Base-by-base conservation (phyloP, 2,888 invertebrate species). In the Watsonalla binaria region DNA sequence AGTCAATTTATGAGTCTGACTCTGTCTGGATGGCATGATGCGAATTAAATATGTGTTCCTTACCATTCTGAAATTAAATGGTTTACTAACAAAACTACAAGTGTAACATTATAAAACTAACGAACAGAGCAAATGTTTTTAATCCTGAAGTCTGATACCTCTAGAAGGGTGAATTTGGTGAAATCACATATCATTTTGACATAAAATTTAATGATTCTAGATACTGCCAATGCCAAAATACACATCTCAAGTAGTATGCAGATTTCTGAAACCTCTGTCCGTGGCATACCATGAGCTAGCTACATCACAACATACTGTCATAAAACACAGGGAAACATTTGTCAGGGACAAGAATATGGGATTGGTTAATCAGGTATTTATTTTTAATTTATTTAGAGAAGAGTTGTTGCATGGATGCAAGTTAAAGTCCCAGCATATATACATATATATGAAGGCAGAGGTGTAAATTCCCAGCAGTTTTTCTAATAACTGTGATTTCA, bases 201-300 rank as follows among this genome's bases (percentile, higher is more conserved):
- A 24, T 24, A 24, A 24, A 24, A 24, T 24, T 24, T 24, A 24
- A 24, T 47, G 34, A 52, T 72, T 82, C 24, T 71, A 93, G 93
- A 88, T 93, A 68, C 72, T 91, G 56, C 88, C 91, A 59, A 92
- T 97, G 82, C 98, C 98, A 24, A 98, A 98, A 89, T 98, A 97
- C 84, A 96, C 97, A 55, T 96, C 97, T 56, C 96, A 96, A 88
- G 96, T 98, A 45, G 96, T 98, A 52, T 93, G 94, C 62, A 92
- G 96, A 59, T 96, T 96, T 76, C 93, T 97, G 65, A 96, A 96
- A 80, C 97, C 97, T 8, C 81, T 97, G 59, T 96, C 97, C 61
- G 94, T 94, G 72, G 94, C 96, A 13, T 99, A 99, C 83, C 95
- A 96, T 81, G 98, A 98, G 74, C 85, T 99, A 63, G 95, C 96